Base-by-base conservation (phyloP, 2,888 invertebrate genomes). In the Athetis lepigone region DNA sequence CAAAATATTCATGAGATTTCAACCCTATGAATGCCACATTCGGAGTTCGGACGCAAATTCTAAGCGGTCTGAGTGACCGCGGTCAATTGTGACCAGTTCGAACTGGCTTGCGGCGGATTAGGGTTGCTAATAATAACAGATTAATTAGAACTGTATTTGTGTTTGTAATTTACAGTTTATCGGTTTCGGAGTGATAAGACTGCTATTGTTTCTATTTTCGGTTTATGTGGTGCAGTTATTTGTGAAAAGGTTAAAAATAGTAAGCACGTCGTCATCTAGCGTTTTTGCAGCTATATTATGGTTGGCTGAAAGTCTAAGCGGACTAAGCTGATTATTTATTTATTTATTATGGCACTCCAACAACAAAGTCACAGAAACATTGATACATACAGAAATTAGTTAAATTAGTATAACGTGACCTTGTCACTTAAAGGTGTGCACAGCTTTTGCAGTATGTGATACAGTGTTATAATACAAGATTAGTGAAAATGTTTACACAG, bases 1-100 rank as follows among this genome's bases (percentile, higher is more conserved):
- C 77, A 67, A 81, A 73, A 72, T 80, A 80, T 80, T 81, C 80
- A 80, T 80, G 77, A 81, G 71, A 69, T 81, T 39, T 58, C 50
- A 70, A 74, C 68, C 70, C 55, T 66, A 51, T 27, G 52, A 73
- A 62, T 62, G 58, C 56, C 58, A 62, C 55, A 60, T 58, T 60
- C 69, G 56, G n/a, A 54, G 47, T 63, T 57, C 33, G 52, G 39
- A 64, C 51, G 45, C 56, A 56, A 77, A 77, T 74, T 75, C 76
- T 66, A 39, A 40, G 55, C 49, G 57, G 50, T 70, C 54, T 33
- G 27, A 66, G 49, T 56, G 66, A 58, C 70, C 65, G 70, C 51
- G 71, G 71, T 72, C 68, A 58, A 49, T 29, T 66, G 37, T 52
- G 42, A 65, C 61, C 23, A 45, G 21, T 57, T 60, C 16, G 40